Base-by-base conservation (phyloP, 2,888 invertebrate genomes). In the Danaus chrysippus region DNA sequence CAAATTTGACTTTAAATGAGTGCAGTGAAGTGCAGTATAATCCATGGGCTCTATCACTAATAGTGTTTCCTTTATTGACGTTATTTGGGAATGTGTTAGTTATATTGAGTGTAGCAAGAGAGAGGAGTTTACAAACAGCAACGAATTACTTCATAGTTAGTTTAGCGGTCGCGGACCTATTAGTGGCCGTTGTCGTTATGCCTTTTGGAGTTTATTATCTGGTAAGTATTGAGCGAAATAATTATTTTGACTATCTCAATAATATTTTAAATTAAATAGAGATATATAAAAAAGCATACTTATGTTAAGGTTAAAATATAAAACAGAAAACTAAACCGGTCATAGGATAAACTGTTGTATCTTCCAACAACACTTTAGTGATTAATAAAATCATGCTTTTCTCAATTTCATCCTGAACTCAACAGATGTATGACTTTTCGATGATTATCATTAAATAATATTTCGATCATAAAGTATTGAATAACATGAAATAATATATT, bases 101-200 rank as follows among this genome's bases (percentile, higher is more conserved):
- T 76, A 98, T 99, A 76, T 87, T 99, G 76, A 97, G 97, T 87
- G 99, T 99, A 57, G 94, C 94, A 71, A 93, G 96, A 70, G 99
- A 99, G 83, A 92, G 97, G 69, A 94, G 96, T 67, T 91, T 99
- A 71, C 98, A 98, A 86, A 97, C 98, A 49, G 98, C 97, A 72
- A 99, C 99, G 73, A 99, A 99, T 92, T 99, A 99, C 92, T 99
- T 99, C 91, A 99, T 99, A 84, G 98, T 99, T 77, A 98, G 98
- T 78, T 90, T 99, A 78, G 99, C 99, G 60, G 94, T 99, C 52
- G 99, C 99, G 19, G 99, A 99, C 92, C 93, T 99, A 69, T 94
- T 99, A 65, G 99, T 99, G 49, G 99, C 99, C 58, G 97, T 98
- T 55, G 95, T 98, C 67, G 99, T 99, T 69, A 99, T 99, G 99